Conservation (phyloP, 1,140 invertebrate genomes). For the Saccostrea glomerata region DNA sequence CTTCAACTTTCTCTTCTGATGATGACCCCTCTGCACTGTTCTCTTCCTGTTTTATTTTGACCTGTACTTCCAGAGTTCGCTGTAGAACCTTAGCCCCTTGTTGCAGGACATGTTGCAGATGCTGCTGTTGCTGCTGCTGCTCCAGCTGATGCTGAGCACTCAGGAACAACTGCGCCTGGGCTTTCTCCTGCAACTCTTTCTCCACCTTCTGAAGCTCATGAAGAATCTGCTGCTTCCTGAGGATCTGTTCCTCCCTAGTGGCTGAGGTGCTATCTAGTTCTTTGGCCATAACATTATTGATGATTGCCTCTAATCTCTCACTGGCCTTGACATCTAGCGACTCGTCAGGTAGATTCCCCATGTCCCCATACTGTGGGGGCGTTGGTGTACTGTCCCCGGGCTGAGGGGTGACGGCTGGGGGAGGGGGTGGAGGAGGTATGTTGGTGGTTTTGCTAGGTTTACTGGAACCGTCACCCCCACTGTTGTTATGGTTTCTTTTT, state of each 20-base stretch:
- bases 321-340: conserved; percentile 55
- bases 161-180: conserved; percentile 78
- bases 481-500: conserved; percentile 47
- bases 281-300: conserved; percentile 76
- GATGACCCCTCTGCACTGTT: conserved; percentile 46
- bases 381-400: neutral
- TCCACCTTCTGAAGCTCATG: conserved; percentile 89
- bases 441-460: conserved; percentile 24
- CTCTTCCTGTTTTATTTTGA: conserved; percentile 57
- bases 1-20: conserved; percentile 36
- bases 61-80: conserved; percentile 53
- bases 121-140: conserved; percentile 70
- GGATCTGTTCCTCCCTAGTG: conserved; percentile 84
- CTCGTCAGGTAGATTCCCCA: conserved; percentile 35
- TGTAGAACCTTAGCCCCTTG: conserved; percentile 56
- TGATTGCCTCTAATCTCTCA: conserved; percentile 55
- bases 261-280: conserved; percentile 75
- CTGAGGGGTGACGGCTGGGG: conserved; percentile 33
- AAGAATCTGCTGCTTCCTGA: conserved; percentile 88
- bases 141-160: conserved; percentile 71
- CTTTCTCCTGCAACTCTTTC: conserved; percentile 86
- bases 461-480: neutral
- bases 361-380: conserved; percentile 38
- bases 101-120: conserved; percentile 61
- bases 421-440: neutral